phyloP scores from a whole-genome alignment of 2,113 vertebrate species.

The Thalassarche chlororhynchos region DNA sequence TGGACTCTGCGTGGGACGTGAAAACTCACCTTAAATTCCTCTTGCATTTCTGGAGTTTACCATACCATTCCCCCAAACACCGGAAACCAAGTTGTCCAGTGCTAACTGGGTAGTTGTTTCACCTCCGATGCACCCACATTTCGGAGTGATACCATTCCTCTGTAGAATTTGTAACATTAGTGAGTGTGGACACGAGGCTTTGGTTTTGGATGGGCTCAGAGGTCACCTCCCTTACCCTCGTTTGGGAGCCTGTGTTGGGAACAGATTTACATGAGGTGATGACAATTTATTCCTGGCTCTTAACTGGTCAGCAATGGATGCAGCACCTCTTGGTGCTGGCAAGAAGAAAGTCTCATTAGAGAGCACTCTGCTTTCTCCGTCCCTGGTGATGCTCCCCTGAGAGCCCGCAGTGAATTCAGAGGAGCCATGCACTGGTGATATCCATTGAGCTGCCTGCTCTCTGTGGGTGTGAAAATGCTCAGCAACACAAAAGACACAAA shows the following conservation, averaged over 20 bases:
- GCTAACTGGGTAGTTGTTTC: background rate
- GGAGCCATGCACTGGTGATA: background rate
- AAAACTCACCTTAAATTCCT: constrained; percentile 16
- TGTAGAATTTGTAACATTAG: background rate
- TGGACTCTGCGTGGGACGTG: background rate
- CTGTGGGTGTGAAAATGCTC: background rate
- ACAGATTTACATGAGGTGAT: background rate
- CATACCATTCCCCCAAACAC: background rate
- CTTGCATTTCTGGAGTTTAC: background rate
- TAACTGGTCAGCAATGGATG: background rate
- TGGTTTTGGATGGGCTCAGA: background rate
- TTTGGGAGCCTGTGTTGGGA: background rate
- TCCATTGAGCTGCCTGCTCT: background rate
- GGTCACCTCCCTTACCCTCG: background rate
- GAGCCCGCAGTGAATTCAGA: background rate
- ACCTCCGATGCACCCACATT: background rate
- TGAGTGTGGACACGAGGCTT: background rate
- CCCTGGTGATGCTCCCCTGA: background rate
- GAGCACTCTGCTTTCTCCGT: background rate
- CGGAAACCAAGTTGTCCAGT: background rate
- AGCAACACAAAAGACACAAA: background rate
- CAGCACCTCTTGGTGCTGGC: background rate
- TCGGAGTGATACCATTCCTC: background rate
- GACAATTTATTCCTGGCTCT: background rate
- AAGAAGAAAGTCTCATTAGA: background rate